phyloP scores from a whole-genome alignment of 2,888 invertebrate genomes.

The Rhyacophila evoluta region DNA sequence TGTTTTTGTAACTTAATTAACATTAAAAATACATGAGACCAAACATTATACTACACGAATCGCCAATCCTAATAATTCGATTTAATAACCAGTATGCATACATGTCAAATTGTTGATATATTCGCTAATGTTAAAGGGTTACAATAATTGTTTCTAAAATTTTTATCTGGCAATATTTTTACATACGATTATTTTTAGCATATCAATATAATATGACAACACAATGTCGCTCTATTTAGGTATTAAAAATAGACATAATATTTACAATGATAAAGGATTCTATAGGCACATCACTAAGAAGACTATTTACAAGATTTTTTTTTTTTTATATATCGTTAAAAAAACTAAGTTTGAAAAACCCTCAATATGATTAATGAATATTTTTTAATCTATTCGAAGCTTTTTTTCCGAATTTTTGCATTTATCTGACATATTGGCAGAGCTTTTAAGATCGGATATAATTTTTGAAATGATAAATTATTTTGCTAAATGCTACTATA shows the following conservation, averaged over 20 bases:
- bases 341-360: no score
- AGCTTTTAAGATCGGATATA: no score
- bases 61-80: no score
- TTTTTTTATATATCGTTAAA: background rate
- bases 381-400: no score
- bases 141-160: conserved; percentile 31
- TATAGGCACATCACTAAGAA: conserved; percentile 54
- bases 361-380: background rate
- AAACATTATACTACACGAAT: no score
- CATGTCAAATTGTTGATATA: conserved; percentile 27
- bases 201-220: conserved; percentile 34
- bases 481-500: no score
- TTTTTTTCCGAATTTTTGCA: no score
- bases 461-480: no score
- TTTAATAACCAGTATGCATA: no score
- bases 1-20: no score
- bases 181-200: conserved; percentile 32
- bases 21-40: no score
- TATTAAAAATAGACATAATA: conserved; percentile 47
- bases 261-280: conserved; percentile 49
- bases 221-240: conserved; percentile 35
- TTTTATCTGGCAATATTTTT: conserved; percentile 26
- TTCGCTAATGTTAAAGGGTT: conserved; percentile 26
- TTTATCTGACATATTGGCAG: no score
- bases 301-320: conserved; percentile 35